phyloP scores from a whole-genome alignment of 2,888 invertebrate species.

The Pocota personata region DNA sequence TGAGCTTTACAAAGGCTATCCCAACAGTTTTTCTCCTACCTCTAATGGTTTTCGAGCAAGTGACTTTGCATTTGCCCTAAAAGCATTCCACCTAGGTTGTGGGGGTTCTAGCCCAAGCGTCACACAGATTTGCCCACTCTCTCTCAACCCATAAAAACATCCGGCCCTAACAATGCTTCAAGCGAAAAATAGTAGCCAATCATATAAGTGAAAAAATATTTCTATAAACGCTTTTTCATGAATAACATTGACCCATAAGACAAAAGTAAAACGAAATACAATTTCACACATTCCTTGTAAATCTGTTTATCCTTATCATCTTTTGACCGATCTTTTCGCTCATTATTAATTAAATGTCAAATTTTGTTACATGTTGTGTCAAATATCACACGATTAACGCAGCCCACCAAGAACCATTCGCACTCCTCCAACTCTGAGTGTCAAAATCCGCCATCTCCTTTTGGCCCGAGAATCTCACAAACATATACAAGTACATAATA shows the following conservation, averaged over 20 bases:
- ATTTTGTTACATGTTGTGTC: slow-evolving; percentile 52
- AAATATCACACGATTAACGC: slow-evolving; percentile 58
- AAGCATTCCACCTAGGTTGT: too few species aligned
- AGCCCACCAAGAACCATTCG: slow-evolving; percentile 10
- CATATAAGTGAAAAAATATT: not conserved
- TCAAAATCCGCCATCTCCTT: slow-evolving; percentile 4
- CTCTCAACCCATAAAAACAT: too few species aligned
- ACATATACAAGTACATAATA: slow-evolving; percentile 4
- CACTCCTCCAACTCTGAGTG: slow-evolving; percentile 2
- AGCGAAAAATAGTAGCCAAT: too few species aligned
- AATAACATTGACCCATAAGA: not conserved
- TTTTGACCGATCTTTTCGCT: slow-evolving; percentile 18
- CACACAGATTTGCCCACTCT: too few species aligned
- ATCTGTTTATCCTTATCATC: slow-evolving; percentile 21
- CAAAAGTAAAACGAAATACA: not conserved
- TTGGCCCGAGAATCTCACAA: not conserved
- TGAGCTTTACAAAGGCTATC: too few species aligned
- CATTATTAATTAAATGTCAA: slow-evolving; percentile 69
- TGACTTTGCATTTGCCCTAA: too few species aligned
- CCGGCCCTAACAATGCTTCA: too few species aligned
- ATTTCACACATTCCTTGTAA: slow-evolving; percentile 36
- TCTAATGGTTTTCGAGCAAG: too few species aligned
- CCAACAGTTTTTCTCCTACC: too few species aligned
- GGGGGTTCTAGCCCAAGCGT: too few species aligned
- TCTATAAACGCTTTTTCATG: not conserved